Conservation (phyloP, 2,113 vertebrate genomes). For the Lasiurus borealis region DNA sequence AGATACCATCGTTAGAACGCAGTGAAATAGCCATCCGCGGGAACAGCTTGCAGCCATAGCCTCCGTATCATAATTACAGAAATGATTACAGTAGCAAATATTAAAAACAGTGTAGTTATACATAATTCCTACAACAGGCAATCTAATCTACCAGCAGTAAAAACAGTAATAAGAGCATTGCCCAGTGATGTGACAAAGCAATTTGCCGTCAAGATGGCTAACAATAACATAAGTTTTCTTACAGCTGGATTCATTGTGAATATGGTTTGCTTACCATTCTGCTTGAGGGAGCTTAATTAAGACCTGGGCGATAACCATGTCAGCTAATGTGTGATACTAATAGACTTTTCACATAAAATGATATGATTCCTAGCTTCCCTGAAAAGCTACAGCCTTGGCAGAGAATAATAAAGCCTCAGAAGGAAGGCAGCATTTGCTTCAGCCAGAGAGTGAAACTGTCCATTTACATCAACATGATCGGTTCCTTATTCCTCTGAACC, state of each 20-base stretch:
- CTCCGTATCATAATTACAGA: constrained; percentile 70
- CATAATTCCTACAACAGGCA: constrained; percentile 64
- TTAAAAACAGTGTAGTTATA: constrained; percentile 72
- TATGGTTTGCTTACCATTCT: constrained; percentile 71
- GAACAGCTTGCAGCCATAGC: constrained; percentile 47
- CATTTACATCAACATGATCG: background rate
- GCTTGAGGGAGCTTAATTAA: constrained; percentile 71
- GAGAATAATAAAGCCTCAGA: constrained; percentile 30
- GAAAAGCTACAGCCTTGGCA: constrained; percentile 45
- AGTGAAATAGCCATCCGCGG: constrained; percentile 59
- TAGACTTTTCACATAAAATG: constrained; percentile 51
- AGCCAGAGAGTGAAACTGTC: background rate
- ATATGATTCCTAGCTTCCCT: constrained; percentile 59
- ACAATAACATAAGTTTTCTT: constrained; percentile 73
- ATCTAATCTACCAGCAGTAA: constrained; percentile 67
- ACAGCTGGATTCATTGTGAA: constrained; percentile 76
- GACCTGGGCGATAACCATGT: constrained; percentile 50
- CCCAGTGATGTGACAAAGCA: constrained; percentile 51
- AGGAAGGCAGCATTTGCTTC: constrained; percentile 31
- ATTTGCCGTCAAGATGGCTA: constrained; percentile 76
- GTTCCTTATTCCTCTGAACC: background rate
- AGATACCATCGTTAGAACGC: constrained; percentile 75
- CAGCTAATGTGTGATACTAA: constrained; percentile 53
- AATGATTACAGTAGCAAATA: constrained; percentile 78
- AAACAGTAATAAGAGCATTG: constrained; percentile 72